Evolutionary conservation across 2,888 invertebrate genomes (phyloP), one percentile per base, ranked within the genome.

Genomic region (Matsumyia berberina): DNA sequence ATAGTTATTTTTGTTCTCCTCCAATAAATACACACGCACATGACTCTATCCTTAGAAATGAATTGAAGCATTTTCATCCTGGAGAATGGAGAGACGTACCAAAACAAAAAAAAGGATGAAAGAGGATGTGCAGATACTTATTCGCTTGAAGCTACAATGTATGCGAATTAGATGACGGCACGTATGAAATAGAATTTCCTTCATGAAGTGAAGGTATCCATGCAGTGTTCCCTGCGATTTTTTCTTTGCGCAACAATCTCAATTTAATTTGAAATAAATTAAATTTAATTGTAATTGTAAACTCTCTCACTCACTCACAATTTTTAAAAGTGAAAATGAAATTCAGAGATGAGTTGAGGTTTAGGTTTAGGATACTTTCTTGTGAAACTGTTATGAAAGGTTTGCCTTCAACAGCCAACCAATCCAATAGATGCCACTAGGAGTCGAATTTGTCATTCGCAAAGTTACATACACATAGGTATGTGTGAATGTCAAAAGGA

Each of bases 101-200:
- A 49, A 24, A 29, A 49, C 29, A 12, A 51, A 51, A 6, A 49
- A 9, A 19, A 15, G 17, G 35, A 35, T 17, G 11, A 35, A 17
- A 17, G 17, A 17, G 55, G 35, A 55, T 35, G 55, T 55, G 33
- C 35, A 33, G 55, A 55, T 55, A 55, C 33, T 55, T 33, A 55
- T 57, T 6, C 5, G 57, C 24, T 57, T 58, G 24, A 17, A 39
- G 37, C 24, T n/a, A 58, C 12, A 39, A 39, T 58, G 24, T 58
- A 58, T 39, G 6, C 57, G 57, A 58, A 39, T 37, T 58, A 58
- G 15, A 39, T 19, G 57, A 58, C 3, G n/a, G 57, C 57, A 58
- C 57, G 57, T 39, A 39, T 58, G 57, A 12, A 37, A 39, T 24
- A 37, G 57, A 57, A 37, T 57, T 35, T 53, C 6, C 57, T n/a